Evolutionary conservation across 2,797 vertebrate genomes (phyloP), one percentile per base, ranked within the genome.

Genomic region (Tarsius wallacei): DNA sequence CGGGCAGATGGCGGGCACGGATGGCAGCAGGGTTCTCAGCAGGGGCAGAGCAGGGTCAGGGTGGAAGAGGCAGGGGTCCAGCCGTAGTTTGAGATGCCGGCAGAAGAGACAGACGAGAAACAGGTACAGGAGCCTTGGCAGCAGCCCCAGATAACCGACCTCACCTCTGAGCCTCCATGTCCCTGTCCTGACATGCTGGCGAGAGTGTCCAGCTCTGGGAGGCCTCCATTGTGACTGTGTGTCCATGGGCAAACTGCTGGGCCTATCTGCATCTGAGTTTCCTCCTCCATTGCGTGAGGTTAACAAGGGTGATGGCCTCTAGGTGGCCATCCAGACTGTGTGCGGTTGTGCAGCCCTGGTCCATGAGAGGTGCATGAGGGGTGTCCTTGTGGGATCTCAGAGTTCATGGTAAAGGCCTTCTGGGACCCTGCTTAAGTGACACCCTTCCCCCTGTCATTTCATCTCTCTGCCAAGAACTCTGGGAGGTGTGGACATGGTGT

Each of bases 261-360:
- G 12, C 24, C 51, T 13, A 0, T 36, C 33, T 31, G 28, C 80
- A 51, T 33, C 90, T 91, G 74, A 7, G 4, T 87, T 47, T 94
- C 94, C 66, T 66, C 36, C 0, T 49, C 68, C 47, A 21, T 26
- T 10, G 15, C 1, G n/a, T 5, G 66, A 26, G 22, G 12, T 53
- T 61, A 31, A 24, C 33, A 21, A 42, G 42, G 86, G 42, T 10
- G 53, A 24, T 49, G 15, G 68, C 22, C 53, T 64, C 74, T 1
- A 15, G 81, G 81, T 4, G 36, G 11, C 26, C 5, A 0, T 36
- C 2, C 4, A 47, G 81, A 16, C 47, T 0, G 26, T 42, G 47
- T 26, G 84, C 61, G 63, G n/a, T 5, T 0, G 1, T 9, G 61
- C 2, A 13, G 70, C 1, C 36, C 57, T 4, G 6, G 1, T 0